These are phyloP conservation scores for Sylvietta virens DNA, from an alignment of 2,113 vertebrate species.

Conservation along the genomic window DNA sequence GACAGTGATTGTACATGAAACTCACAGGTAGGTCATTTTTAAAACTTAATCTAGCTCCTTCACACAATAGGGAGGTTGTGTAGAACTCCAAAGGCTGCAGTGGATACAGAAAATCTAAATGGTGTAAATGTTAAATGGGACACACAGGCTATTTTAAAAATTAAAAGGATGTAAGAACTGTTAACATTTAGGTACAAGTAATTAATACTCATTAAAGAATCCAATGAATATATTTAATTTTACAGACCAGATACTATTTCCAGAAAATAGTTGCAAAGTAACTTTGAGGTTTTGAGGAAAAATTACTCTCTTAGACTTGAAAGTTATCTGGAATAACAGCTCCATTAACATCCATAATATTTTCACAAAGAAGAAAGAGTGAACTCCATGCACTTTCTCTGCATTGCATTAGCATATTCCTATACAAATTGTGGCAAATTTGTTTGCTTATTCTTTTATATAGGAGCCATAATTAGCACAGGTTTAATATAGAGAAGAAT, in stretches of 20 bases:
- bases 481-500: background rate
- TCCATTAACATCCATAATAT: background rate
- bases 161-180: background rate
- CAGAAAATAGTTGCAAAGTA: background rate
- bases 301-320: background rate
- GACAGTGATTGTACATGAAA: background rate
- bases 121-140: background rate
- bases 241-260: background rate
- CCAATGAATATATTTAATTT: background rate
- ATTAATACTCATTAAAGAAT: background rate
- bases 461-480: background rate
- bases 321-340: background rate
- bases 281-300: background rate
- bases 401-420: background rate
- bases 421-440: background rate
- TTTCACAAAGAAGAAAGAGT: background rate
- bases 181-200: background rate
- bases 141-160: background rate
- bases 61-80: rapidly evolving
- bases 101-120: background rate
- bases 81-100: background rate
- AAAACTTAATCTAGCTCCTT: background rate
- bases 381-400: background rate
- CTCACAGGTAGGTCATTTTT: background rate
- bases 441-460: background rate